These are phyloP conservation scores for Tupaia chinensis DNA, from an alignment of 2,113 vertebrate genomes.

Conservation along the genomic window DNA sequence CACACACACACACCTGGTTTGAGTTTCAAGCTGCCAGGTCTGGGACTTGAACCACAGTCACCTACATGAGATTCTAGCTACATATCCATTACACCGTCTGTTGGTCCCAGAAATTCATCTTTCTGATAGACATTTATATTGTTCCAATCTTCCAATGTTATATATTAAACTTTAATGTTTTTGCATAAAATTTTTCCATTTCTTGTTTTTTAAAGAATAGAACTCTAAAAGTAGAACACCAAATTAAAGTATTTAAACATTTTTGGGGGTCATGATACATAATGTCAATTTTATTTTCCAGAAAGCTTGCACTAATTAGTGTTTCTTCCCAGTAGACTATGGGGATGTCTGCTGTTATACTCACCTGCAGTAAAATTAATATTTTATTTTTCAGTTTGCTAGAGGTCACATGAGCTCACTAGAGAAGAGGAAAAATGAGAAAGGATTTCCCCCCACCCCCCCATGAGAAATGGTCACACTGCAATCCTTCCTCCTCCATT, in stretches of 20 bases:
- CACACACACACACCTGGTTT: no score
- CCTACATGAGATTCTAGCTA: no score
- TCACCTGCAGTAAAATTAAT: not conserved
- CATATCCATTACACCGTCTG: no score
- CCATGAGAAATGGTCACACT: no score
- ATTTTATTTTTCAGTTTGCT: no score
- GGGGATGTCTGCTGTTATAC: not conserved
- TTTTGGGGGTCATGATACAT: slow-evolving; percentile 1
- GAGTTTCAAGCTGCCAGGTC: no score
- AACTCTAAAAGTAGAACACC: slow-evolving; percentile 25
- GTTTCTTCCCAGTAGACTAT: not conserved
- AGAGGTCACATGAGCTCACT: no score
- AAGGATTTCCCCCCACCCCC: no score
- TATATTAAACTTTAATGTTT: not conserved
- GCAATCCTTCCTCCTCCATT: no score
- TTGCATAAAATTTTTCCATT: not conserved
- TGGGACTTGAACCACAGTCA: no score
- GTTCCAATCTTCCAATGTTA: not conserved
- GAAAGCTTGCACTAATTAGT: slow-evolving; percentile 6
- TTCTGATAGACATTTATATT: not conserved
- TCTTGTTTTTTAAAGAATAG: slow-evolving; percentile 1
- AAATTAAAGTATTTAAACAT: not conserved
- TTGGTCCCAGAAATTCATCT: not conserved
- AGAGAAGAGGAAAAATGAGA: no score
- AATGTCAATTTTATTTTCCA: slow-evolving; percentile 26